Percentiles rank a stretch among this genome's conserved stretches.
phyloP scores from a whole-genome alignment of 2,113 vertebrate species.

The Epinephelus moara region DNA sequence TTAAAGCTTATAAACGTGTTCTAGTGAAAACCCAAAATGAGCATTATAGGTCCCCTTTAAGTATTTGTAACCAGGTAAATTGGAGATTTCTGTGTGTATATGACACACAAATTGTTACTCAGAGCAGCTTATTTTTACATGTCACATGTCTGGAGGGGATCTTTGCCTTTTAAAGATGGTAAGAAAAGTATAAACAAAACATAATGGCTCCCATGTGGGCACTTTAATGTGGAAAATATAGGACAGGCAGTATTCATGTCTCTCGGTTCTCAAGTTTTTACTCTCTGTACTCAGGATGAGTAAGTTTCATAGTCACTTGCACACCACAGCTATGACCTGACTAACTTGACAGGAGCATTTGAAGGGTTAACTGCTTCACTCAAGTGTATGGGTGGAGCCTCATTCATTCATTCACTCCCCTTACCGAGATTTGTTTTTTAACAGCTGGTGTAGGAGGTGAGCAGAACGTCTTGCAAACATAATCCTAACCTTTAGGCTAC shows the following conservation, averaged over 20 bases:
- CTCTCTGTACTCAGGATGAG: not conserved
- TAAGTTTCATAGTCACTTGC: not conserved
- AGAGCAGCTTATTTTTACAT: not conserved
- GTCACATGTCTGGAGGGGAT: not conserved
- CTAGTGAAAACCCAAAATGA: too few species aligned
- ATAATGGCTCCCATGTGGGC: conserved; percentile 18
- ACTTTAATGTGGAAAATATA: conserved; percentile 62
- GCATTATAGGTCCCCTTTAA: too few species aligned
- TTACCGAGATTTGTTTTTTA: conserved; percentile 45
- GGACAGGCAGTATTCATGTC: conserved; percentile 23
- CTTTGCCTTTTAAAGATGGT: conserved; percentile 1
- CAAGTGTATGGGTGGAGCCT: conserved; percentile 48
- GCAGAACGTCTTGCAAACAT: not conserved
- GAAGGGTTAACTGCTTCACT: conserved; percentile 45
- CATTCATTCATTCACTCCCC: conserved; percentile 56
- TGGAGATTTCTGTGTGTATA: too few species aligned
- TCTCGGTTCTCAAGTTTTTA: conserved; percentile 6
- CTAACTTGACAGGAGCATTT: not conserved
- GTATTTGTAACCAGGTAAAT: too few species aligned
- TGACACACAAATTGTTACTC: not conserved
- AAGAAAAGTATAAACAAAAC: not conserved
- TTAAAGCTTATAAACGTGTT: too few species aligned
- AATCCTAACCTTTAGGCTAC: not conserved
- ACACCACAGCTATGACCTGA: not conserved
- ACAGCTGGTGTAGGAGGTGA: conserved; percentile 12